Conservation (phyloP, 2,888 invertebrate species). For the Drosophila multiciliata region DNA sequence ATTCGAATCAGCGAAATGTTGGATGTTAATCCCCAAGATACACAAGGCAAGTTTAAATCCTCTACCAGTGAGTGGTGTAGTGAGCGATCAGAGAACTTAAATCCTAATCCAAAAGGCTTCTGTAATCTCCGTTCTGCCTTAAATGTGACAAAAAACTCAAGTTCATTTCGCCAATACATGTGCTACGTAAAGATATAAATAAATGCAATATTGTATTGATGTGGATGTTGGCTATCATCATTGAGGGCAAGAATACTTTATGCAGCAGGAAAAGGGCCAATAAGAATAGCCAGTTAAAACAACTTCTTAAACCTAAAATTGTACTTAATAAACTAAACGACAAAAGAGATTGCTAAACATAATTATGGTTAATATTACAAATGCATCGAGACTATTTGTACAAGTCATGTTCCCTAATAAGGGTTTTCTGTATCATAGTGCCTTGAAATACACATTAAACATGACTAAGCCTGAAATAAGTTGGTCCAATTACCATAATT, state of each 20-base stretch:
- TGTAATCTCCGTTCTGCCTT: neutral
- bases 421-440: neutral
- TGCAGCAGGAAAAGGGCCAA: conserved; percentile 10
- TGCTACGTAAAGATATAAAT: conserved; percentile 14
- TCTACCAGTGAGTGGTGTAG: conserved; percentile 34
- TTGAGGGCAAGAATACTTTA: neutral
- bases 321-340: conserved; percentile 12
- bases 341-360: neutral
- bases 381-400: neutral
- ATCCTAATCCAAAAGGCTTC: neutral
- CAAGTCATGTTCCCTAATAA: conserved; percentile 14
- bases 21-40: conserved; percentile 31
- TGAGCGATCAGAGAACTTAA: neutral
- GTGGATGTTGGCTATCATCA: no score
- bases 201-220: conserved; percentile 22
- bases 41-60: conserved; percentile 34
- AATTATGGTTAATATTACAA: neutral
- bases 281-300: neutral
- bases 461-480: neutral
- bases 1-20: conserved; percentile 9
- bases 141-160: conserved; percentile 31
- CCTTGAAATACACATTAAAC: neutral
- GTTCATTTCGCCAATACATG: conserved; percentile 12
- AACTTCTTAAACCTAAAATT: conserved; percentile 18
- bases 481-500: neutral